Percentiles rank a stretch among this genome's conserved stretches.
phyloP scores from a whole-genome alignment of 2,797 vertebrate species.

The Paramormyrops hopkinsi region DNA sequence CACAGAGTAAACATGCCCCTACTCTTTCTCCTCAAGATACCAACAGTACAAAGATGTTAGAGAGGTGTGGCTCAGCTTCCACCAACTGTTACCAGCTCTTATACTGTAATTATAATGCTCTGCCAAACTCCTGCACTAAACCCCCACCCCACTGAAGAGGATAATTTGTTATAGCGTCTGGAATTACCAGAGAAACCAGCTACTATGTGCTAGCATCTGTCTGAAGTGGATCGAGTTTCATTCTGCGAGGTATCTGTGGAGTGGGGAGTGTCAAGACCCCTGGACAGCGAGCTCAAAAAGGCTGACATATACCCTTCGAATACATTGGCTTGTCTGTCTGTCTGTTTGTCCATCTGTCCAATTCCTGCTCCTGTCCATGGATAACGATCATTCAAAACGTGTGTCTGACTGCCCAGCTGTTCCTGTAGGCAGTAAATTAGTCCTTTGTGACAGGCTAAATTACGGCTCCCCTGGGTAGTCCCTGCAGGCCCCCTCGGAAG shows the following conservation, averaged over 20 bases:
- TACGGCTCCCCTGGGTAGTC: background rate
- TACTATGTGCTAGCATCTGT: constrained; percentile 37
- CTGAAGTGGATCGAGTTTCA: constrained; percentile 35
- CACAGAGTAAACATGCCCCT: background rate
- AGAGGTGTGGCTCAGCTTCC: background rate
- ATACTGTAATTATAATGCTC: constrained; percentile 14
- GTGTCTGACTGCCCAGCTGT: background rate
- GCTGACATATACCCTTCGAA: background rate
- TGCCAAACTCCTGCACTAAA: background rate
- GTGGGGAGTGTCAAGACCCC: background rate
- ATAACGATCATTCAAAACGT: background rate
- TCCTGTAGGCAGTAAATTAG: background rate
- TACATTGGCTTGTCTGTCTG: background rate
- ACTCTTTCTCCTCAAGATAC: background rate
- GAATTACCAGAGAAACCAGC: constrained; percentile 21
- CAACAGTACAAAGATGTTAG: background rate
- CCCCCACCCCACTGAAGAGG: constrained; percentile 13
- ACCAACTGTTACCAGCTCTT: constrained; percentile 13
- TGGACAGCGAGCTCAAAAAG: background rate
- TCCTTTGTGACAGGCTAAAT: background rate
- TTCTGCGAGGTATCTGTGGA: background rate
- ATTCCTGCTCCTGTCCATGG: background rate
- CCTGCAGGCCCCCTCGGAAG: background rate
- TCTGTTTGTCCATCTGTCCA: background rate
- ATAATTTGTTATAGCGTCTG: constrained; percentile 24